Base-by-base conservation (phyloP, 2,888 invertebrate genomes). In the Lasioglossum oenotherae region DNA sequence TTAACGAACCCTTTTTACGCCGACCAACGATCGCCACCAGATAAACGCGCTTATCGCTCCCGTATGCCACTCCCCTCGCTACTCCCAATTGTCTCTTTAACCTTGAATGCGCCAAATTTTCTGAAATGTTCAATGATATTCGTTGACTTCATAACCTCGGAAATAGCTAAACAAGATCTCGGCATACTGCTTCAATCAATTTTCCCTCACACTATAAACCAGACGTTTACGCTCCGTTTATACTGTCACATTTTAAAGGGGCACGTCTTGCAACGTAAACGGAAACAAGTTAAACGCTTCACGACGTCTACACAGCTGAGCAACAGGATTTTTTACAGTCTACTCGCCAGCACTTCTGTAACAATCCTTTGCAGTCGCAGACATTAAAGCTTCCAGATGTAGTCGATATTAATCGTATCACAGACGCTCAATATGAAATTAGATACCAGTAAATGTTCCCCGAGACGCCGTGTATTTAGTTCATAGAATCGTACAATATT, bases 1-100 rank as follows among this genome's bases (percentile, higher is more conserved):
- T 64, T 86, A 71, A 67, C 75, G 74, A 71, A 74, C 38, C 67
- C 35, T 35, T 67, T 76, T 75, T 49, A 79, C 75, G 35, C 27
- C 12, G 27, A 23, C 49, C 31, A 76, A 81, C 27, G 49, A 74
- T 74, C 23, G 44, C 53, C 53, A n/a, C 10, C 53, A n/a, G 12
- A 16, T 6, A 31, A 38, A 53, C 53, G 53, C 53, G 35, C 69
- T 69, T 41, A 41, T 69, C 69, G 23, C 12, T 35, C 4, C 4
- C 38, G 4, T 41, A 0, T 31, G 19, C 23, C 10, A 6, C 19
- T n/a, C 10, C n/a, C 31, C 31, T 2, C 27, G 31, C 27, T 16
- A 12, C 57, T 4, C 12, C 4, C 16, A 14, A n/a, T 53, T 53
- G 10, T 53, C 53, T 53, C 10, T 53, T 53, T 23, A n/a, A 53